phyloP scores from a whole-genome alignment of 2,888 invertebrate species.

The Trichacis sp. region DNA sequence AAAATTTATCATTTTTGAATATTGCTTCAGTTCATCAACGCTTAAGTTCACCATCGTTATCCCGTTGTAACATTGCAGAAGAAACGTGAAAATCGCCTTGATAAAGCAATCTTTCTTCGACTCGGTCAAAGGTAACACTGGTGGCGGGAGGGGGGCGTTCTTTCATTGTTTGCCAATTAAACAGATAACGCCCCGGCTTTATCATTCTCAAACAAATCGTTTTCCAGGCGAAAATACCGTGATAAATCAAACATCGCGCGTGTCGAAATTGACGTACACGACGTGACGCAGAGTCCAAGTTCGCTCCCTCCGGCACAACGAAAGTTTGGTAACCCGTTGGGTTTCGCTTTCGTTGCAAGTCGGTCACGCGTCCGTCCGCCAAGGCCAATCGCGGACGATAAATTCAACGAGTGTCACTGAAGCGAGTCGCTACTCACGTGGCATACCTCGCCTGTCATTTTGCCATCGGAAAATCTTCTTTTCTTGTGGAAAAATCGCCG shows the following conservation, averaged over 20 bases:
- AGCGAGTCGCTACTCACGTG: constrained; percentile 35
- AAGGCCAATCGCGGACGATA: constrained; percentile 57
- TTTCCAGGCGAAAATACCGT: no score
- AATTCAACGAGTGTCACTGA: constrained; percentile 47
- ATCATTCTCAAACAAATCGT: no score
- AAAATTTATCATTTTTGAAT: no score
- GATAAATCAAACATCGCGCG: constrained; percentile 1
- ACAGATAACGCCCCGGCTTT: no score
- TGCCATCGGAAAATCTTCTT: constrained; percentile 26
- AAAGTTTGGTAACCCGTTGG: constrained; percentile 53
- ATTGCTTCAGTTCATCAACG: no score
- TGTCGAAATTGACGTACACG: constrained; percentile 33
- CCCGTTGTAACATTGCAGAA: no score
- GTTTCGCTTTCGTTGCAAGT: constrained; percentile 62
- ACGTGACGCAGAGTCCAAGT: neutral
- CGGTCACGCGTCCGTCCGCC: constrained; percentile 47
- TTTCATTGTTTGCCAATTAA: no score
- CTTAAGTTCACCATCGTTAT: no score
- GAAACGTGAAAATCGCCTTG: no score
- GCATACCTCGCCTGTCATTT: constrained; percentile 29
- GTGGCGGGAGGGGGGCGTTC: no score
- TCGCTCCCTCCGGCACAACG: constrained; percentile 35
- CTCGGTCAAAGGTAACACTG: no score
- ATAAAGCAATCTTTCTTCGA: no score
- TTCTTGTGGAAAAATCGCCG: constrained; percentile 22